These are phyloP conservation scores for Drosophila multiciliata DNA, from an alignment of 2,888 invertebrate species.

Conservation along the genomic window DNA sequence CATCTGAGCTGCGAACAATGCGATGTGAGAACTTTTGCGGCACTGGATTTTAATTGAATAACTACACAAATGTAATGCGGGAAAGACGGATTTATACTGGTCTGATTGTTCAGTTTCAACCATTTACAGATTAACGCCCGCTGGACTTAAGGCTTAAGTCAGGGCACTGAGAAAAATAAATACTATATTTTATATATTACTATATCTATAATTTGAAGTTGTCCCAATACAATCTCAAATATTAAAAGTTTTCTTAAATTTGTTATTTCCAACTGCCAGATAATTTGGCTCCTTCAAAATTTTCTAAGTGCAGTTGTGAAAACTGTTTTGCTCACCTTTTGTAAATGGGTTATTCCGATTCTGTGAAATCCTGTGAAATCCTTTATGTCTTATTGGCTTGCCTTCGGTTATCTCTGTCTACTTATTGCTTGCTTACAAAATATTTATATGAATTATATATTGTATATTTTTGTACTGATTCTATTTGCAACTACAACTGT, in stretches of 20 bases:
- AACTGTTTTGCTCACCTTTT: conserved; percentile 34
- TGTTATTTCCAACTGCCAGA: background rate
- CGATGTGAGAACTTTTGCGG: conserved; percentile 15
- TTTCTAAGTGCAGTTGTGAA: background rate
- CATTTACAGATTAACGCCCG: background rate
- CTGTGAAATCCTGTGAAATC: background rate
- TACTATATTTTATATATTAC: background rate
- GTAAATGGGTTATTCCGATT: conserved; percentile 6
- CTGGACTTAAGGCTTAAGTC: background rate
- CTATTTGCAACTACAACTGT: conserved; percentile 23
- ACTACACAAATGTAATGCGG: conserved; percentile 50
- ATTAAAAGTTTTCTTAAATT: background rate
- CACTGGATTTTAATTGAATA: conserved; percentile 70
- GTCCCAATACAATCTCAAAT: background rate
- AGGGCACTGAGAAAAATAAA: background rate
- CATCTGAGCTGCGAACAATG: conserved; percentile 41
- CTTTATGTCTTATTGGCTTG: background rate
- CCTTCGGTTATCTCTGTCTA: background rate
- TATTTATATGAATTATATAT: conserved; percentile 19
- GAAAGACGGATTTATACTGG: conserved; percentile 38
- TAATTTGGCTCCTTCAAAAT: background rate
- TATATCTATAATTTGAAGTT: background rate
- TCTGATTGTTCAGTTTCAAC: background rate
- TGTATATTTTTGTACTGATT: conserved; percentile 7
- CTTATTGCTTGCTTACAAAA: background rate